Percentiles rank a stretch among this genome's conserved stretches.
These are phyloP conservation scores for Cryptophagus acutangulus DNA, from an alignment of 2,888 invertebrate genomes.

Conservation along the genomic window DNA sequence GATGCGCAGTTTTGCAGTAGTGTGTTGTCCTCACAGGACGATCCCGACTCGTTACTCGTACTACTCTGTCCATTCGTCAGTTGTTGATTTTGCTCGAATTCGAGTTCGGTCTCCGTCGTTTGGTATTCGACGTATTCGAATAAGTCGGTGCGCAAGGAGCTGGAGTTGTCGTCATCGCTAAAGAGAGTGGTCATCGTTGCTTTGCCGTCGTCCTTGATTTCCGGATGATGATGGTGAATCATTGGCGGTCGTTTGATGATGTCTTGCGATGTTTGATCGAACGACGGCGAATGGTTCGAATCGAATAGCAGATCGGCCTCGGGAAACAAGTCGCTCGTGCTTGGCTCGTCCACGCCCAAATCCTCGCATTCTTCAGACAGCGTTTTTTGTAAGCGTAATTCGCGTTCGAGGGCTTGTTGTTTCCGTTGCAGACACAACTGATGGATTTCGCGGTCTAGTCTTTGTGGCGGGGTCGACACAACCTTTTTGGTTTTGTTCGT, in stretches of 20 bases:
- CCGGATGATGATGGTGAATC: conserved; percentile 13
- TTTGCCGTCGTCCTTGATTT: conserved; percentile 36
- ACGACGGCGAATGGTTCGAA: conserved; percentile 64
- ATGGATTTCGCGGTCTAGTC: conserved; percentile 42
- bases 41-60: conserved; percentile 35
- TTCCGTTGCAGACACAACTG: conserved; percentile 45
- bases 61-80: conserved; percentile 41
- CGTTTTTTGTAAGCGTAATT: conserved; percentile 61
- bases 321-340: conserved; percentile 73
- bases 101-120: conserved; percentile 36
- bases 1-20: conserved; percentile 44
- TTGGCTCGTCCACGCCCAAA: conserved; percentile 72
- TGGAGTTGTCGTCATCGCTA: conserved; percentile 41
- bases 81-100: conserved; percentile 36
- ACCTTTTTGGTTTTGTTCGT: conserved; percentile 42
- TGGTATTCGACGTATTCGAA: conserved; percentile 46
- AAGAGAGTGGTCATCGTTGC: conserved; percentile 42
- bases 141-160: conserved; percentile 41
- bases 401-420: conserved; percentile 53
- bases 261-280: conserved; percentile 55
- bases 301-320: conserved; percentile 71
- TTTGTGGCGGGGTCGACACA: conserved; percentile 22
- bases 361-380: conserved; percentile 75
- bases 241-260: conserved; percentile 22
- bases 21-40: conserved; percentile 44